A percentile compares a stretch with the other conserved stretches of the same genome.
Evolutionary conservation across 2,888 invertebrate species (phyloP).

Genomic region (Drosophila nigritarsus): DNA sequence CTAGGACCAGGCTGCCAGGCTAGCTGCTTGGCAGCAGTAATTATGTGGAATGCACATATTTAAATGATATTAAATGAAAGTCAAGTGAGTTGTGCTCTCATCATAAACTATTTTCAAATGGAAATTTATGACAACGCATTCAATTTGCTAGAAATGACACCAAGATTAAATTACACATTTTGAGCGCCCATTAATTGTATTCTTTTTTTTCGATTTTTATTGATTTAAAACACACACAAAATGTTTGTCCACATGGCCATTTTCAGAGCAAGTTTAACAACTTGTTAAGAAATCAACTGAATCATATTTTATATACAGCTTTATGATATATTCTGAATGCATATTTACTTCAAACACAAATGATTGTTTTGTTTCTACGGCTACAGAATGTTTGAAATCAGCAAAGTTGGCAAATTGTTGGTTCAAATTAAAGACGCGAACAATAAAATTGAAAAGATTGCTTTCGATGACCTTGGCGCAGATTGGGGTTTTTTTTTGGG

Average conservation of each 20-base stretch:
- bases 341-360: background rate
- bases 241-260: background rate
- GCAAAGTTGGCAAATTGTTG: conserved; percentile 57
- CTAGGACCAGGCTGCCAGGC: background rate
- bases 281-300: background rate
- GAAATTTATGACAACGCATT: conserved; percentile 1
- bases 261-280: background rate
- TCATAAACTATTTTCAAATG: conserved; percentile 5
- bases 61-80: conserved; percentile 53
- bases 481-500: conserved; percentile 7
- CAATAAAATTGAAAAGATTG: conserved; percentile 33
- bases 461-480: conserved; percentile 48
- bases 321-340: background rate
- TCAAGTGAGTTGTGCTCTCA: conserved; percentile 23
- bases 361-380: background rate
- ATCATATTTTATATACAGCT: background rate
- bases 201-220: background rate
- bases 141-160: background rate
- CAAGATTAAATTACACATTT: background rate
- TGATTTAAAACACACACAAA: background rate
- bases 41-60: conserved; percentile 39
- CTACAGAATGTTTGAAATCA: conserved; percentile 16
- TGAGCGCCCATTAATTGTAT: background rate
- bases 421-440: conserved; percentile 64
- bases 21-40: conserved; percentile 23